These are phyloP conservation scores for Thomomys bottae DNA, from an alignment of 2,113 vertebrate genomes.

Conservation along the genomic window DNA sequence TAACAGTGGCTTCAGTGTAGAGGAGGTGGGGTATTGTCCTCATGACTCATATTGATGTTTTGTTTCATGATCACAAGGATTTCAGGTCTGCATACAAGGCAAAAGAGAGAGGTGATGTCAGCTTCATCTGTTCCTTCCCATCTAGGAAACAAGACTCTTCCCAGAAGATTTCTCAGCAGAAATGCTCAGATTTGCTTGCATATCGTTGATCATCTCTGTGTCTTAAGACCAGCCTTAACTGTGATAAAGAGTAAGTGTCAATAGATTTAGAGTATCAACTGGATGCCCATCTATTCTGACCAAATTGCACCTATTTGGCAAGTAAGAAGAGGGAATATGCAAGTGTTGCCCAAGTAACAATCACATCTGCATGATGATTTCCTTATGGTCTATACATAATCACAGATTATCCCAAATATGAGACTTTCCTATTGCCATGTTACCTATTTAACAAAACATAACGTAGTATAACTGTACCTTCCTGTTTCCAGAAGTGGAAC, in stretches of 20 bases:
- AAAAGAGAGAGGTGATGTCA: neutral
- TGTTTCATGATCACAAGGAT: neutral
- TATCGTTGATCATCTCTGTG: neutral
- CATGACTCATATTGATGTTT: neutral
- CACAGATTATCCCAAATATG: neutral
- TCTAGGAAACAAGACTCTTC: slow-evolving; percentile 26
- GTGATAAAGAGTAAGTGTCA: neutral
- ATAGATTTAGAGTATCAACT: neutral
- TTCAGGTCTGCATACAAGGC: slow-evolving; percentile 12
- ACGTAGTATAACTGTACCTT: neutral
- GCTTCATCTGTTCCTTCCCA: neutral
- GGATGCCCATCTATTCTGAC: neutral
- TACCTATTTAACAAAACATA: slow-evolving; percentile 19
- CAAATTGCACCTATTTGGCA: slow-evolving; percentile 1
- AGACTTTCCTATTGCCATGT: neutral
- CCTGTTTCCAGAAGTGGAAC: neutral
- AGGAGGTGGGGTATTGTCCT: neutral
- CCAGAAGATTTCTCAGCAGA: slow-evolving; percentile 13
- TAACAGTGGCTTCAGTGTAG: neutral
- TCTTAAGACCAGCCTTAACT: neutral
- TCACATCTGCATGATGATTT: neutral
- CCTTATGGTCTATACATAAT: neutral
- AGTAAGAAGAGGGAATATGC: neutral
- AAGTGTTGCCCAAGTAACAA: neutral
- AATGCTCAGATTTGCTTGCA: slow-evolving; percentile 6